Evolutionary conservation across 2,113 vertebrate genomes (phyloP).

Genomic region (Cercocebus atys): DNA sequence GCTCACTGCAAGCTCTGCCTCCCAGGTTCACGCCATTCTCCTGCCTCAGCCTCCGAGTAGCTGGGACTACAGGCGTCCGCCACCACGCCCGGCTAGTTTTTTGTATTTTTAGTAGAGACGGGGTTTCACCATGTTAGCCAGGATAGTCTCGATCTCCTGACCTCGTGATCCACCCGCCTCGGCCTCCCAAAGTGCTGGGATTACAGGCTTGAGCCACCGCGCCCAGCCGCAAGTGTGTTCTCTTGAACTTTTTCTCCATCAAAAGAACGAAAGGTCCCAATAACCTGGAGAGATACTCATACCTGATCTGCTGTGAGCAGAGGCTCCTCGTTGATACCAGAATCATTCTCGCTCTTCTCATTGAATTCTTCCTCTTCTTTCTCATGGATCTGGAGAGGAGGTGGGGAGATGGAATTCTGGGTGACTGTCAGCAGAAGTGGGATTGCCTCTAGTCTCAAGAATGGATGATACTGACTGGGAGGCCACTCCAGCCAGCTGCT

Average conservation of each 20-base stretch:
- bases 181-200: no score
- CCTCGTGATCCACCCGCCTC: no score
- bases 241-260: background rate
- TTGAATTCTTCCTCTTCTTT: slow-evolving; percentile 95
- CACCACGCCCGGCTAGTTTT: no score
- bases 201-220: no score
- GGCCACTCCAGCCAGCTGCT: background rate
- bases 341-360: slow-evolving; percentile 93
- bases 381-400: slow-evolving; percentile 88
- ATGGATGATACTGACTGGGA: background rate
- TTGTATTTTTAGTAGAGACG: no score
- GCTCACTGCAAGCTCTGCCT: no score
- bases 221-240: background rate
- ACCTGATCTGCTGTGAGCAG: slow-evolving; percentile 95
- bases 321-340: slow-evolving; percentile 91
- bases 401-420: background rate
- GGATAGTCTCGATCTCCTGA: no score
- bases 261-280: background rate
- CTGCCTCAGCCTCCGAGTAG: no score
- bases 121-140: no score
- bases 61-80: no score
- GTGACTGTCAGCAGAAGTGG: background rate
- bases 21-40: no score
- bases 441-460: background rate
- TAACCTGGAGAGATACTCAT: background rate